Evolutionary conservation across 2,888 invertebrate species (phyloP), one percentile per base, ranked within the genome.

Genomic region (Colostygia pectinataria): DNA sequence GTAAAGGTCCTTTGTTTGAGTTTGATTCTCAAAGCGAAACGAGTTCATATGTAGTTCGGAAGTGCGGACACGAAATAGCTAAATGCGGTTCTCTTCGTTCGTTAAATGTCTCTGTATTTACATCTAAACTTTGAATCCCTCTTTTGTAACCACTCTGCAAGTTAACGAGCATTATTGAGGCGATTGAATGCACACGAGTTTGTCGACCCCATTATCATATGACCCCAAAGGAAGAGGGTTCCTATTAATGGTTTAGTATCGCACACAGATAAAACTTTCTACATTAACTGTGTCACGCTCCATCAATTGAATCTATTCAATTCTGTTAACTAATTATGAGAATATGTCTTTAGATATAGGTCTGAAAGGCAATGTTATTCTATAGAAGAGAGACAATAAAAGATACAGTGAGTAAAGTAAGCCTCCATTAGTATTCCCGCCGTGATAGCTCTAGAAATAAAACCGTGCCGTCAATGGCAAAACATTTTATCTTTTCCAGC

Each of bases 141-240:
- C 63, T 66, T 70, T 74, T 72, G 67, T 71, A 61, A 45, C 55
- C 23, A n/a, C 44, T 50, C 25, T 15, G 24, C 53, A 54, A 51
- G 43, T 65, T 68, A 69, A 72, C 59, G 65, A 66, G 41, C 58
- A 62, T 13, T 13, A 29, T 62, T 66, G 68, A 72, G 18, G 63
- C 63, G 66, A 66, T 68, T 85, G 74, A 83, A 77, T 83, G 82
- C 82, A 71, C 79, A 72, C 58, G 71, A 78, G 88, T 79, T 80
- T 76, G 75, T 78, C 70, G 85, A 85, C 83, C 87, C 72, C 70
- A 66, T 69, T n/a, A 66, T 68, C 69, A 69, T 71, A 70, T 78
- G 81, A 78, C 79, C 83, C 81, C 73, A 72, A 73, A 79, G 78
- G 80, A 82, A 83, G 80, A 80, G 82, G 79, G 79, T 71, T 71